phyloP scores from a whole-genome alignment of 2,113 vertebrate genomes.

The Paraplagusia blochii region DNA sequence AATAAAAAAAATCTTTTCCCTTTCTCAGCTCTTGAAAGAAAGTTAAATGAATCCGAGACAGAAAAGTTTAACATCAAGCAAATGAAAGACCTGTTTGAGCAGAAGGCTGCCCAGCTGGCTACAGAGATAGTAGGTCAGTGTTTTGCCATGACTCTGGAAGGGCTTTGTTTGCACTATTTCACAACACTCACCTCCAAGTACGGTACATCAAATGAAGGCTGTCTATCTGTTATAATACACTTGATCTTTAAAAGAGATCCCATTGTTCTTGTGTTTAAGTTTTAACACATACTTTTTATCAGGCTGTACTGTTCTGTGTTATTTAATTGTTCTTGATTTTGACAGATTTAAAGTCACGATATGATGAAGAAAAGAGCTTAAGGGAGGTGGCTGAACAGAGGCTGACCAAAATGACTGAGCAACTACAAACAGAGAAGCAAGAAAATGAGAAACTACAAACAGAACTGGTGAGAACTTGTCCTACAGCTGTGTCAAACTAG shows the following conservation, averaged over 20 bases:
- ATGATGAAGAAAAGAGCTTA: conserved; percentile 92
- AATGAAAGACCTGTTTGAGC: conserved; percentile 99
- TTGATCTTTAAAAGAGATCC: neutral
- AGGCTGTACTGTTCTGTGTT: neutral
- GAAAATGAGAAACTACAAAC: conserved; percentile 84
- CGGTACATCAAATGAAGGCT: neutral
- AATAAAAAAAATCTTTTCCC: conserved; percentile 8
- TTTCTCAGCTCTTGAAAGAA: conserved; percentile 83
- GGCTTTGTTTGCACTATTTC: conserved; percentile 8
- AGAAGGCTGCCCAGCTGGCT: conserved; percentile 95
- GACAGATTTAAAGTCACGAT: conserved; percentile 91
- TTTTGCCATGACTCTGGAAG: conserved; percentile 9
- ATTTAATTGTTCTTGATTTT: conserved; percentile 2
- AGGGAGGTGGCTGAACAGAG: conserved; percentile 85
- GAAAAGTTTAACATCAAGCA: conserved; percentile 98
- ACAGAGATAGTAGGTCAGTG: conserved; percentile 95
- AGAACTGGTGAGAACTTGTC: conserved; percentile 83
- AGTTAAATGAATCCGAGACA: conserved; percentile 89
- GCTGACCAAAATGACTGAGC: conserved; percentile 76
- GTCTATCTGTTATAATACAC: neutral
- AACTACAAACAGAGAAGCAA: conserved; percentile 81
- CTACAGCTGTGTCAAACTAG: no score
- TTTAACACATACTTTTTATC: neutral
- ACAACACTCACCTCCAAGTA: conserved; percentile 20
- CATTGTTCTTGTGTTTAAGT: neutral